Base-by-base conservation (phyloP, 2,113 vertebrate genomes). In the Pleuronectes platessa region DNA sequence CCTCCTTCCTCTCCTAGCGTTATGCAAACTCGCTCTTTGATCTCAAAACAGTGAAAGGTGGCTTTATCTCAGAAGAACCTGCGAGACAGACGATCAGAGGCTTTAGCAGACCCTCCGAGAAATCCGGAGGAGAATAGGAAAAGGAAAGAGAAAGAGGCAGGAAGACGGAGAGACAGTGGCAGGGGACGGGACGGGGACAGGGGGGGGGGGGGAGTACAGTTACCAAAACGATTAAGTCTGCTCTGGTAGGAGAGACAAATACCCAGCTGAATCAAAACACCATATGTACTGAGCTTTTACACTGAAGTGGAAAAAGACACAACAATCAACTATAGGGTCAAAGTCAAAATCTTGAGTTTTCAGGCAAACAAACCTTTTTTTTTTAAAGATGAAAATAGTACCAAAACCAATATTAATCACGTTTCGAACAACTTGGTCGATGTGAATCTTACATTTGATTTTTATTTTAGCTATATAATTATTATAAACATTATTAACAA, bases 21-120 rank as follows among this genome's bases (percentile, higher is more conserved):
- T 89, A 91, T 88, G 89, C 82, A 87, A 91, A 88, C 84, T 82
- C 78, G 67, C 47, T 90, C 83, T 92, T 91, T 92, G 87, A 92
- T 92, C 78, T 90, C 62, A 3, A 24, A 74, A 65, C 76, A 75
- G 68, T 68, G 82, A 89, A 90, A 87, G 88, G 76, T 86, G 79
- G 84, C 78, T 89, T 90, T 86, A 89, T 87, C 85, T 81, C 73
- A 82, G 81, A 86, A 86, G 69, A 85, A 88, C 74, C 74, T 85
- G 23, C 75, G 69, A 89, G 83, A 82, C 72, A 77, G 77, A 77
- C 68, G 71, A 86, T 89, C 84, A 87, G 76, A 90, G 79, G 81
- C 64, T 54, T 51, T 5, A 8, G 72, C 1, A 79, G 75, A 81
- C 73, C 27, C 68, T 79, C 54, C 49, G 74, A 84, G 84, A 82